Conservation (phyloP, 2,888 invertebrate genomes). For the Drosophila neoperkinsi region DNA sequence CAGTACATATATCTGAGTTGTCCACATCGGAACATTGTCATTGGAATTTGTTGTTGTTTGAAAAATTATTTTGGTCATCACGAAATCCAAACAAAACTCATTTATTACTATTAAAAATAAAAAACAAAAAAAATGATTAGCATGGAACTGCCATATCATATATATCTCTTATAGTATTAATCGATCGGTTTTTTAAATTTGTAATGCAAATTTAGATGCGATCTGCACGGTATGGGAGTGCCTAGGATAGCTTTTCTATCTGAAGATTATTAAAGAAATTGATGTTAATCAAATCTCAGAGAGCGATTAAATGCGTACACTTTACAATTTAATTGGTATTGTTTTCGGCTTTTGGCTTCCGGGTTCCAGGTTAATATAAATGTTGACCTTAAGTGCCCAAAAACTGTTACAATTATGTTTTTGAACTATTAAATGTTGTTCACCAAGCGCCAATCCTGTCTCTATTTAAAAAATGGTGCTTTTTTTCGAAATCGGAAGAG, state of each 20-base stretch:
- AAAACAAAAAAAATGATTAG: too few species aligned
- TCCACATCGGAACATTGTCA: not conserved
- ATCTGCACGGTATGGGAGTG: too few species aligned
- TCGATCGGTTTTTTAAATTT: not conserved
- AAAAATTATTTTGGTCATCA: not conserved
- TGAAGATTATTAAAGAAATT: not conserved
- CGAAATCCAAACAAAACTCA: too few species aligned
- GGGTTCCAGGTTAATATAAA: not conserved
- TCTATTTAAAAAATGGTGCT: not conserved
- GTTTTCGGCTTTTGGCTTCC: too few species aligned
- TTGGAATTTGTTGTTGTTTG: not conserved
- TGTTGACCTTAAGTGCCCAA: not conserved
- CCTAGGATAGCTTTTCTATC: not conserved
- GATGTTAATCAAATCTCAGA: too few species aligned
- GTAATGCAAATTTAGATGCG: too few species aligned
- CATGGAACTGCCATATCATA: not conserved
- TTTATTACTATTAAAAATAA: not conserved
- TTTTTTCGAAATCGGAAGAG: not conserved
- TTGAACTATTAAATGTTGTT: not conserved
- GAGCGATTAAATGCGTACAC: too few species aligned
- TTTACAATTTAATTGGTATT: too few species aligned
- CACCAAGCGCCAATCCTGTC: not conserved
- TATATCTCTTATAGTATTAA: not conserved
- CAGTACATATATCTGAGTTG: not conserved
- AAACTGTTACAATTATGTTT: not conserved